These are phyloP conservation scores for Linepithema humile DNA, from an alignment of 1,140 invertebrate species.

Conservation along the genomic window DNA sequence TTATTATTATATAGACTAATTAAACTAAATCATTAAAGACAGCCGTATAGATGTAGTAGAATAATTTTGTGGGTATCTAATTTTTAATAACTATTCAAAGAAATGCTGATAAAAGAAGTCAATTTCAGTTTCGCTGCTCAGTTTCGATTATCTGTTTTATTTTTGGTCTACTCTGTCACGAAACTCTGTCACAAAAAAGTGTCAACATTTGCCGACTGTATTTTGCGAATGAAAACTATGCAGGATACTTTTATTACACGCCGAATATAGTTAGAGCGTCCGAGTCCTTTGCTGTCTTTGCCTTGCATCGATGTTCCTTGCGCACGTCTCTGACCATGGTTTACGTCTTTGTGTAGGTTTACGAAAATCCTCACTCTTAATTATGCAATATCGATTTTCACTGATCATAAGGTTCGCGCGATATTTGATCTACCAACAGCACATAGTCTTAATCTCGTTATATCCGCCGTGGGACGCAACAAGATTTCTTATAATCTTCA, in stretches of 20 bases:
- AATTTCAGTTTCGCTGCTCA: neutral
- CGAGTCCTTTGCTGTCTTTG: conserved; percentile 67
- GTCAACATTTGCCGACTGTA: neutral
- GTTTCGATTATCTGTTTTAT: no score
- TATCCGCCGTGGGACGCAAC: neutral
- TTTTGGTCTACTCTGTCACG: neutral
- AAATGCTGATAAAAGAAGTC: neutral
- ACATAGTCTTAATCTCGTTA: neutral
- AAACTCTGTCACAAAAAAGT: neutral
- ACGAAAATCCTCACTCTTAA: neutral
- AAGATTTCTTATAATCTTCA: neutral
- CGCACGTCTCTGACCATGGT: conserved; percentile 34
- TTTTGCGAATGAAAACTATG: neutral
- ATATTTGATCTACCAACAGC: neutral
- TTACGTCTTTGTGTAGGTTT: neutral
- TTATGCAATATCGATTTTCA: neutral
- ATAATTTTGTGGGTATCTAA: neutral
- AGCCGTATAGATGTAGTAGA: no score
- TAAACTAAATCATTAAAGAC: no score
- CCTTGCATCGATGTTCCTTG: conserved; percentile 61
- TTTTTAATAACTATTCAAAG: neutral
- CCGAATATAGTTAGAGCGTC: neutral
- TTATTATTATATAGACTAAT: no score
- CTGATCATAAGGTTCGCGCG: neutral
- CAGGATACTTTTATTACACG: neutral